phyloP scores from a whole-genome alignment of 2,888 invertebrate species.

The Agonopterix arenella region DNA sequence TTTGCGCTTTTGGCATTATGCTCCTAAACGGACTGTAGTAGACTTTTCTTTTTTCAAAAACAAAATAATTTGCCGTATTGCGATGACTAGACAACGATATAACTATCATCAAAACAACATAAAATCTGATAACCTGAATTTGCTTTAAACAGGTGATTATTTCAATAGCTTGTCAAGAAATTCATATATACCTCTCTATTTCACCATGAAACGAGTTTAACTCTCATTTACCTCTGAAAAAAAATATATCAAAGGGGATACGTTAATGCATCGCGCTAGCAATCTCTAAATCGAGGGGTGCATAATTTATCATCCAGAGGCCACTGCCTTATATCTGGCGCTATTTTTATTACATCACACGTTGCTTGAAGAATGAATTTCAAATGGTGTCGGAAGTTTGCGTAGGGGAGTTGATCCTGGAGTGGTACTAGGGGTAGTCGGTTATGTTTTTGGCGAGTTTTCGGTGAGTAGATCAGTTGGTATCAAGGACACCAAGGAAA shows the following conservation, averaged over 20 bases:
- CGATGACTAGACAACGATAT: no score
- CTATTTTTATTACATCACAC: constrained; percentile 75
- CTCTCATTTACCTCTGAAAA: constrained; percentile 53
- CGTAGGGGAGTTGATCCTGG: constrained; percentile 58
- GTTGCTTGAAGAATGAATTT: constrained; percentile 73
- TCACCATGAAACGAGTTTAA: constrained; percentile 45
- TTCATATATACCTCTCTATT: constrained; percentile 5
- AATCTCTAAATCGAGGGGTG: constrained; percentile 69
- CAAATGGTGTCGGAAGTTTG: constrained; percentile 74
- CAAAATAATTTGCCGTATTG: no score
- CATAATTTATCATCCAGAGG: constrained; percentile 65
- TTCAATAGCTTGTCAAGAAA: not conserved
- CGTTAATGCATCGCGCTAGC: constrained; percentile 61
- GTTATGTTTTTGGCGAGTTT: not conserved
- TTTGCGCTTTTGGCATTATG: no score
- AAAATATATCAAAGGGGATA: constrained; percentile 58
- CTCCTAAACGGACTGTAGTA: no score
- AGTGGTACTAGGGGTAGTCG: constrained; percentile 27
- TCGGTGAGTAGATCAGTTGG: not conserved
- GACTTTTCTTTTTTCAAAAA: no score
- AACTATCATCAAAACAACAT: no score
- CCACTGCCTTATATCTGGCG: constrained; percentile 55
- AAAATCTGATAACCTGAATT: no score
- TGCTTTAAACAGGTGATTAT: not conserved
- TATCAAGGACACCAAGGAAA: no score